phyloP scores from a whole-genome alignment of 2,797 vertebrate species.

The Notoglanidium macrostoma region DNA sequence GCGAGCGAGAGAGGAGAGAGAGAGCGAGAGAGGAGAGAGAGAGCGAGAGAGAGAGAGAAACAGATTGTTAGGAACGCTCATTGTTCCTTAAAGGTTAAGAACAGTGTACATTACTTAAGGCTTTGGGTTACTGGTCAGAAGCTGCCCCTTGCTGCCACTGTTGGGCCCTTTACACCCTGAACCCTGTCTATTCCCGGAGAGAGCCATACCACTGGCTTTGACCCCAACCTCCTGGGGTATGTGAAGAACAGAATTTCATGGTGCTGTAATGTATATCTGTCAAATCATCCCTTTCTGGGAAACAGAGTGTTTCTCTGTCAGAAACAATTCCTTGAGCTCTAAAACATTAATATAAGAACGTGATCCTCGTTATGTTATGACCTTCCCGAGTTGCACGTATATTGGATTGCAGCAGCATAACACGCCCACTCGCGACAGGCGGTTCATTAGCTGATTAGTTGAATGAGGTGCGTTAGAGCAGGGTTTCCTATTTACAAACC shows the following conservation, averaged over 20 bases:
- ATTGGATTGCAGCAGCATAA: not conserved
- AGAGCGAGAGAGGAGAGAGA: too few species aligned
- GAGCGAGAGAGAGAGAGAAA: too few species aligned
- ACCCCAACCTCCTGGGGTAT: not conserved
- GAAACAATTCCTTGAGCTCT: not conserved
- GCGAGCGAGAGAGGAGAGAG: too few species aligned
- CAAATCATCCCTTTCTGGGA: not conserved
- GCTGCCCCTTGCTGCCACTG: not conserved
- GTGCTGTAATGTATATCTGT: not conserved
- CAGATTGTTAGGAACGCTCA: too few species aligned
- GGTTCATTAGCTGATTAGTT: not conserved
- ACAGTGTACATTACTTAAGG: not conserved
- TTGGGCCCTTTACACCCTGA: not conserved
- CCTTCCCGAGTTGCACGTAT: too few species aligned
- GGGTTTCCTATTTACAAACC: too few species aligned
- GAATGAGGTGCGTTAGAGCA: not conserved
- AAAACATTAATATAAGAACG: not conserved
- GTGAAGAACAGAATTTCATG: not conserved
- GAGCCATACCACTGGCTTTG: not conserved
- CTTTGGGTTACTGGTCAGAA: not conserved
- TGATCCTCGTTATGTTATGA: too few species aligned
- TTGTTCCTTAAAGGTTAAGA: too few species aligned
- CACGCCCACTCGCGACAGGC: not conserved
- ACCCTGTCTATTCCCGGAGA: not conserved
- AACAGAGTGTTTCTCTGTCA: not conserved